Base-by-base conservation (phyloP, 2,113 vertebrate species). In the Hymenochirus boettgeri region DNA sequence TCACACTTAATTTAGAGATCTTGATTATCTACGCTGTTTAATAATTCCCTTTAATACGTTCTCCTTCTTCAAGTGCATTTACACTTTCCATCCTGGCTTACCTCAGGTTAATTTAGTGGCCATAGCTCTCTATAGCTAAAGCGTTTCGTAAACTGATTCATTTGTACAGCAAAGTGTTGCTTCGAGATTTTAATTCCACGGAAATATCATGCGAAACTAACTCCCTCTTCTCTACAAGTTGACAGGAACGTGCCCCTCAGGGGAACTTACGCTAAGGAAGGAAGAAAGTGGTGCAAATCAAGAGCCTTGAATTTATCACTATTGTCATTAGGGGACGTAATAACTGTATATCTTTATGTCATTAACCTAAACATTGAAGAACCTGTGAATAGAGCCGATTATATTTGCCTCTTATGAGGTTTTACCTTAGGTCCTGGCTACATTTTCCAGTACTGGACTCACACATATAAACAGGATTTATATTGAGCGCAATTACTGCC, bases 91-190 rank as follows among this genome's bases (percentile, higher is more conserved):
- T 57, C 29, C 54, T 54, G 10, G 63, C 63, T 65, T 65, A 65
- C 57, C 63, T 45, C 50, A 42, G 17, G 53, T 26, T 65, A 65
- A 65, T 65, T 65, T 65, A 65, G 27, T 29, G 57, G 39, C 63
- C 57, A 65, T 65, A 37, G 45, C 54, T 65, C 63, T 57, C 63
- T n/a, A n/a, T n/a, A n/a, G n/a, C n/a, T 65, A 37, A 65, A 57
- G 63, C 57, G 57, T 65, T 57, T 33, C 63, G 50, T 57, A 37
- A 57, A 65, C 48, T n/a, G n/a, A 65, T 47, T 57, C 57, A 65
- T 65, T 65, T 65, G 53, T 54, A 57, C 57, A 57, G 63, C 54
- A 50, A 65, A 65, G 53, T 50, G 54, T 57, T 65, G 48, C 54
- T 37, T 57, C 27, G 27, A 65, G 57, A 65, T 65, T 33, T 50